A percentile compares a stretch with the other conserved stretches of the same genome.
Conservation (phyloP, 2,888 invertebrate genomes). For the Lasius fuliginosus region DNA sequence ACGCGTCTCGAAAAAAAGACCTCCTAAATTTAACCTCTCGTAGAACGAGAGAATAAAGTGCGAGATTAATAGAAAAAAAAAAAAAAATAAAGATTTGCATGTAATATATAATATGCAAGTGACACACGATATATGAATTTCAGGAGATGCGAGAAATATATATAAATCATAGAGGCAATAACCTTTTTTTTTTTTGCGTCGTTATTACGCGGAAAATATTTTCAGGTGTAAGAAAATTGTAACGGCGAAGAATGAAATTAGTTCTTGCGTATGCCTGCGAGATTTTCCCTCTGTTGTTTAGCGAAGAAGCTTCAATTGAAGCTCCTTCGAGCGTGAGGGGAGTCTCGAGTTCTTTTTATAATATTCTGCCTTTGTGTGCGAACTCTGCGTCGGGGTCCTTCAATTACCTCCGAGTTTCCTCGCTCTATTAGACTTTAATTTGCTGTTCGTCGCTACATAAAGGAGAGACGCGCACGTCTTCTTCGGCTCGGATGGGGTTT, state of each 20-base stretch:
- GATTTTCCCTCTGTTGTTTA: conserved; percentile 44
- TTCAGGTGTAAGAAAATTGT: conserved; percentile 15
- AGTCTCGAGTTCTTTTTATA: conserved; percentile 40
- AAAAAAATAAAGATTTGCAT: not conserved
- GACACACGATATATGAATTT: not conserved
- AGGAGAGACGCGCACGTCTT: conserved; percentile 37
- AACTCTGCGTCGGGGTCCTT: conserved; percentile 50
- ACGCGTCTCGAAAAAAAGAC: not conserved
- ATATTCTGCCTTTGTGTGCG: conserved; percentile 49
- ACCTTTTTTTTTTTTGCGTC: conserved; percentile 1
- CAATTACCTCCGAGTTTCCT: conserved; percentile 69
- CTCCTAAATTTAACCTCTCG: not conserved
- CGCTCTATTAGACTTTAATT: conserved; percentile 69
- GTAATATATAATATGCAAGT: not conserved
- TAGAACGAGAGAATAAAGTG: not conserved
- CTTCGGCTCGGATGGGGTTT: conserved; percentile 24
- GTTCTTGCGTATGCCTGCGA: conserved; percentile 33
- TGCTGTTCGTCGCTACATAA: conserved; percentile 62
- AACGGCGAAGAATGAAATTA: conserved; percentile 6
- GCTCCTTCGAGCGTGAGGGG: conserved; percentile 27
- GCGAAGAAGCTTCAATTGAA: conserved; percentile 39
- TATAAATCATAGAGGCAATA: conserved; percentile 6
- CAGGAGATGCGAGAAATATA: not conserved
- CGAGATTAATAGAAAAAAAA: not conserved
- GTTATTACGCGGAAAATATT: conserved; percentile 22